phyloP scores from a whole-genome alignment of 2,888 invertebrate genomes.

The Alentia gelatinosa region DNA sequence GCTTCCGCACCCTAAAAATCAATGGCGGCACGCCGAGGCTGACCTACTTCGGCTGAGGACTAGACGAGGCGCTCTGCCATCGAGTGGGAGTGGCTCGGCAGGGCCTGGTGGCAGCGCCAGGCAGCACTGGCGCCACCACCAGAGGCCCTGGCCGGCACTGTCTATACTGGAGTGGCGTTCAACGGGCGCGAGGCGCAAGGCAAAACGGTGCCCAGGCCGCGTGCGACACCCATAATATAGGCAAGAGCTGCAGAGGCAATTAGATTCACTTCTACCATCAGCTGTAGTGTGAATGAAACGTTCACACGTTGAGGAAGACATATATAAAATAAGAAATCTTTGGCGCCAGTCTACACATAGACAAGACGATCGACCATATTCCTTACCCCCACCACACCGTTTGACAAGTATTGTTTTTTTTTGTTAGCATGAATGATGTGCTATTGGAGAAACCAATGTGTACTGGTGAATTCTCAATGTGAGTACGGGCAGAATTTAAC shows the following conservation, averaged over 20 bases:
- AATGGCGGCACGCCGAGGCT: constrained; percentile 11
- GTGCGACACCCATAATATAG: not conserved
- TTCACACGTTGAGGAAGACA: too few species aligned
- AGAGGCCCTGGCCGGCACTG: not conserved
- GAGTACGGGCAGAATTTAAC: too few species aligned
- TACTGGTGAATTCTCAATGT: too few species aligned
- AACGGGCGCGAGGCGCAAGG: too few species aligned
- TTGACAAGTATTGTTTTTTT: too few species aligned
- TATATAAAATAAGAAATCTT: too few species aligned
- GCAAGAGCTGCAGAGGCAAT: not conserved
- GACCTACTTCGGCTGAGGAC: constrained; percentile 26
- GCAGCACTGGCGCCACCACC: not conserved
- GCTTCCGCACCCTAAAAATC: constrained; percentile 23
- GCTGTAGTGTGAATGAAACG: not conserved
- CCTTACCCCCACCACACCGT: too few species aligned
- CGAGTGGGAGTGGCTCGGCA: not conserved
- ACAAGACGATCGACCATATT: too few species aligned
- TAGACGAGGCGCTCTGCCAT: not conserved
- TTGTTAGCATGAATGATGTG: too few species aligned
- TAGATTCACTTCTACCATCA: not conserved
- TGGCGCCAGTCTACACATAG: too few species aligned
- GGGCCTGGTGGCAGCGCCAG: not conserved
- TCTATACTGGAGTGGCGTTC: not conserved
- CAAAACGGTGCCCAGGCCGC: not conserved
- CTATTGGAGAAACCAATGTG: too few species aligned